Base-by-base conservation (phyloP, 2,888 invertebrate species). In the Aspidiotus destructor region DNA sequence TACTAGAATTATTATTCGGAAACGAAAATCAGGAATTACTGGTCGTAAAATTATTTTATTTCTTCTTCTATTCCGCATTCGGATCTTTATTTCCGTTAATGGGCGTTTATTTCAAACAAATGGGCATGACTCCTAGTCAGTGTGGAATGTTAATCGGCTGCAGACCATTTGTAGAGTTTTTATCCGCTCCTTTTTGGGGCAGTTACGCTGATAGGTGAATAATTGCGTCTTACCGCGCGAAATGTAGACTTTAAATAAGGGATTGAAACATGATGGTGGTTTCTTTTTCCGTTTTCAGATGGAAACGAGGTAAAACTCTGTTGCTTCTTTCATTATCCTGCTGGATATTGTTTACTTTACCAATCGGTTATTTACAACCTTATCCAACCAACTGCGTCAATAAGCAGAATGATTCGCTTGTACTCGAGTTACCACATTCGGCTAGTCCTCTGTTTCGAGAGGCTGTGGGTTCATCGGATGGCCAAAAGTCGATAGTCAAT, bases 41-140 rank as follows among this genome's bases (percentile, higher is more conserved):
- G 73, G 88, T 95, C 68, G 94, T 95, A 73, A 98, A 99, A 80
- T 88, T 92, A 28, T 99, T 99, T 80, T 99, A 99, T 79, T 97
- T 99, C 80, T 97, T 97, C 83, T 99, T 98, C 81, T 99, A 97
- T 79, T 94, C 97, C 55, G 97, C 98, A 1, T 99, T 99, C 77
- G 99, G 99, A 8, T 95, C 95, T 0, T 83, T 99, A 15, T 99
- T 98, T 77, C 99, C 99, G 0, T 81, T 99, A 71, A 92, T 99
- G 88, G 98, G 96, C 52, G 93, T 99, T 60, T 99, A 98, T 80
- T 99, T 99, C 83, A 99, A 99, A 81, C 98, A 98, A 81, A 89
- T 98, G 87, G 96, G 96, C 70, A 96, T 99, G 95, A 97, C 96
- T 79, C 92, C 97, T 1, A 89, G 89, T 16, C 96, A 97, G 77